phyloP scores from a whole-genome alignment of 2,888 invertebrate species.

The Microdon myrmicae region DNA sequence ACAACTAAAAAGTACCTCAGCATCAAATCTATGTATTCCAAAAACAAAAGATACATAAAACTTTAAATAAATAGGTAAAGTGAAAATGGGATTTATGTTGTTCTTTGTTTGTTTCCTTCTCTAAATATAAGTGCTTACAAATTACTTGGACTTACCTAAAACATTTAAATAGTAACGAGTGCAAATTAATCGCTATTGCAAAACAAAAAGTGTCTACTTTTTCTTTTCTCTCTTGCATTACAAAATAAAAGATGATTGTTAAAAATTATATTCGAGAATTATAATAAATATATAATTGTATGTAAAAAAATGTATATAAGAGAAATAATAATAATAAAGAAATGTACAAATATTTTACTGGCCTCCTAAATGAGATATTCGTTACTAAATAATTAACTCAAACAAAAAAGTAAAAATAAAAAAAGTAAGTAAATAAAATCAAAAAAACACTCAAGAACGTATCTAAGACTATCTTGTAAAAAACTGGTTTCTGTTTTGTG shows the following conservation, averaged over 20 bases:
- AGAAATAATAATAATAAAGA: constrained; percentile 23
- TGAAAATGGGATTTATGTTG: constrained; percentile 33
- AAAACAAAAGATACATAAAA: constrained; percentile 16
- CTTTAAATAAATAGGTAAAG: constrained; percentile 38
- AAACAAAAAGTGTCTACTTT: constrained; percentile 14
- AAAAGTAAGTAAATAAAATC: constrained; percentile 3
- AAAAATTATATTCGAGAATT: constrained; percentile 21
- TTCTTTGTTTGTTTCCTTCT: constrained; percentile 30
- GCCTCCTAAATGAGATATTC: constrained; percentile 51
- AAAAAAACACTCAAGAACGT: constrained; percentile 7
- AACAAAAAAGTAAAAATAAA: constrained; percentile 9
- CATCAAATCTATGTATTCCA: constrained; percentile 31
- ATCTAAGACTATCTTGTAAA: constrained; percentile 19
- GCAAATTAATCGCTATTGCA: neutral
- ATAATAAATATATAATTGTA: constrained; percentile 46
- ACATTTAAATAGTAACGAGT: constrained; percentile 2
- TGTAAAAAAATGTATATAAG: no score
- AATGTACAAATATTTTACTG: constrained; percentile 49
- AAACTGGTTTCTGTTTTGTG: constrained; percentile 28
- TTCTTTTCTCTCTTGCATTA: constrained; percentile 5
- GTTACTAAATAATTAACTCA: constrained; percentile 26
- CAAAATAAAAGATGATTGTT: constrained; percentile 13
- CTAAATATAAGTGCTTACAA: constrained; percentile 2
- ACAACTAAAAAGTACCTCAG: constrained; percentile 33
- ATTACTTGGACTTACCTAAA: constrained; percentile 1